Conservation (phyloP, 2,888 invertebrate species). For the Pocota personata region DNA sequence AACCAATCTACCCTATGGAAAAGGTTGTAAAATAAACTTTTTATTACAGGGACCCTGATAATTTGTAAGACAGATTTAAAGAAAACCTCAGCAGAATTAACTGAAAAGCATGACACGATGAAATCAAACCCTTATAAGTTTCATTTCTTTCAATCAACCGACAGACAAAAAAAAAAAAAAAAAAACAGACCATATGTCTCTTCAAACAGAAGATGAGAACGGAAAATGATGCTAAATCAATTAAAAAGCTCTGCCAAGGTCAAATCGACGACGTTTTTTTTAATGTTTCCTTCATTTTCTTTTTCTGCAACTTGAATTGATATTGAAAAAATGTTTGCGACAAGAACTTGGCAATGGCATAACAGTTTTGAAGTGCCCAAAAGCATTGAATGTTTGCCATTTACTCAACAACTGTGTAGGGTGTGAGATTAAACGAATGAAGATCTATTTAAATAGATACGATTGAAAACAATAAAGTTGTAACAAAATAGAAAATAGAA, state of each 20-base stretch:
- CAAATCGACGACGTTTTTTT: neutral
- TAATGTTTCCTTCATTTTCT: too few relatives aligned
- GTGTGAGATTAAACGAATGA: neutral
- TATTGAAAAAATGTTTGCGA: conserved; percentile 20
- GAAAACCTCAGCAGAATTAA: neutral
- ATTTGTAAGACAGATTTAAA: neutral
- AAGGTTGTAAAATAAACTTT: neutral
- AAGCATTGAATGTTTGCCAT: conserved; percentile 12
- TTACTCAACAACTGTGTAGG: neutral
- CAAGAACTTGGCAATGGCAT: conserved; percentile 4
- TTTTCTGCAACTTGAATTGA: conserved; percentile 7
- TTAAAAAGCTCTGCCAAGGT: neutral
- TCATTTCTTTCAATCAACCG: neutral
- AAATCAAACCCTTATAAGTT: neutral
- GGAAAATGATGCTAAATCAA: neutral
- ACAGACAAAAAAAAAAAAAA: neutral
- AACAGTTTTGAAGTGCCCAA: neutral
- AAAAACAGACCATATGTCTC: neutral
- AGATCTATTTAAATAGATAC: conserved; percentile 22
- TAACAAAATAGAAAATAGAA: neutral
- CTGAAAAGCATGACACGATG: neutral
- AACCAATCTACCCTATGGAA: neutral
- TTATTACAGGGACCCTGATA: neutral
- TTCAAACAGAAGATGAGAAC: neutral
- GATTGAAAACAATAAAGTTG: neutral